Conservation (phyloP, 2,888 invertebrate species). For the Drymonia ruficornis region DNA sequence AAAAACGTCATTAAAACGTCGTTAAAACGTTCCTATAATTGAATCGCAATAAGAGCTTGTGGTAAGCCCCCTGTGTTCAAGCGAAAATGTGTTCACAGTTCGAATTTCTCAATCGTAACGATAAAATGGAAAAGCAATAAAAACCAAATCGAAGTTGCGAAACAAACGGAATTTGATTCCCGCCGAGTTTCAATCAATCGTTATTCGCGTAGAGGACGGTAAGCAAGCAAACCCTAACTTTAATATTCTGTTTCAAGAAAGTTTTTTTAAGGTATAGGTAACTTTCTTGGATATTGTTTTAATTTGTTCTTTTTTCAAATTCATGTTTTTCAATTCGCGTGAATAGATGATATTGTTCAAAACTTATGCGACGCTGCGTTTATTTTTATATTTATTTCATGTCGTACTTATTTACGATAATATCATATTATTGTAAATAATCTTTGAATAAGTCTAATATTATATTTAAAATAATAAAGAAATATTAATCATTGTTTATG, state of each 20-base stretch:
- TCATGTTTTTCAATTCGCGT: background rate
- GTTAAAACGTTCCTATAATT: too few relatives aligned
- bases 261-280: slow-evolving; percentile 14
- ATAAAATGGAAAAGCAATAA: slow-evolving; percentile 63
- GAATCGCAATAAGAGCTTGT: too few relatives aligned
- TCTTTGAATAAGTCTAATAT: too few relatives aligned
- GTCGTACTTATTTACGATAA: too few relatives aligned
- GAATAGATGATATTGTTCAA: too few relatives aligned
- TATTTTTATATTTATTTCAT: too few relatives aligned
- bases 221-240: slow-evolving; percentile 49
- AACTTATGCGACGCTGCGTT: too few relatives aligned
- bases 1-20: too few relatives aligned
- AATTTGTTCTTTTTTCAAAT: too few relatives aligned
- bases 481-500: too few relatives aligned
- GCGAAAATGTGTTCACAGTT: slow-evolving; percentile 38
- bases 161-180: slow-evolving; percentile 68
- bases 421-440: too few relatives aligned
- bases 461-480: too few relatives aligned
- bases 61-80: slow-evolving; percentile 15
- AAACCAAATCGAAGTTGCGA: slow-evolving; percentile 66
- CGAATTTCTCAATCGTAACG: slow-evolving; percentile 58
- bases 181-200: slow-evolving; percentile 57
- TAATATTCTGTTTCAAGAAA: slow-evolving; percentile 15
- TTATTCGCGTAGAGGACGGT: slow-evolving; percentile 49
- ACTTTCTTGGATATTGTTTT: background rate